A percentile compares a stretch with the other conserved stretches of the same genome.
phyloP scores from a whole-genome alignment of 2,888 invertebrate species.

The Neria commutata region DNA sequence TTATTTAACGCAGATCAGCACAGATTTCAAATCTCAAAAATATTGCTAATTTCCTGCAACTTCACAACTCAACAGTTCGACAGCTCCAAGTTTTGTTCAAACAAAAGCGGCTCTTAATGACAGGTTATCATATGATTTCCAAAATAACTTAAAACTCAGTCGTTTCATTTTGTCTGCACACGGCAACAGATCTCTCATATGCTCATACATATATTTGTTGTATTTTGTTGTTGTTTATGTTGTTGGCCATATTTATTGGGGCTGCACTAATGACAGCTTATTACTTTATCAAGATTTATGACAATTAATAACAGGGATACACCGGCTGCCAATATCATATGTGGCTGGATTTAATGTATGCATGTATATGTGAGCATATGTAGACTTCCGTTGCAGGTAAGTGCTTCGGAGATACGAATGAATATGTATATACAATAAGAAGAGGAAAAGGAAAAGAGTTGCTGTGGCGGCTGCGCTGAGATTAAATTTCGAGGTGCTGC shows the following conservation, averaged over 20 bases:
- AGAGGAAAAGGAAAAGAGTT: no score
- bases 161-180: not conserved
- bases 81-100: no score
- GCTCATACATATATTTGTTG: no score
- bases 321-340: not conserved
- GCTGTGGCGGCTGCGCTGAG: no score
- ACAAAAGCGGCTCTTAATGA: slow-evolving; percentile 40
- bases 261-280: slow-evolving; percentile 40
- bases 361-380: not conserved
- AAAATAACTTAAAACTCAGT: no score
- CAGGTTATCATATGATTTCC: slow-evolving; percentile 24
- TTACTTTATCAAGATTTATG: slow-evolving; percentile 60
- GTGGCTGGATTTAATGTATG: no score
- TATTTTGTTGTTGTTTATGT: not conserved
- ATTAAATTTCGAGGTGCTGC: not conserved
- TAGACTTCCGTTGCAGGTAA: slow-evolving; percentile 9
- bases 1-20: no score
- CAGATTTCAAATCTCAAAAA: no score
- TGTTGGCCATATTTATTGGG: not conserved
- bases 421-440: no score
- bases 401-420: no score
- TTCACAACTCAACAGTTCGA: no score
- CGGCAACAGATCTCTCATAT: not conserved
- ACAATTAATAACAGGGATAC: slow-evolving; percentile 60
- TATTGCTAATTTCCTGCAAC: no score